phyloP scores from a whole-genome alignment of 2,888 invertebrate genomes.

The Drosophila flavopinicola region DNA sequence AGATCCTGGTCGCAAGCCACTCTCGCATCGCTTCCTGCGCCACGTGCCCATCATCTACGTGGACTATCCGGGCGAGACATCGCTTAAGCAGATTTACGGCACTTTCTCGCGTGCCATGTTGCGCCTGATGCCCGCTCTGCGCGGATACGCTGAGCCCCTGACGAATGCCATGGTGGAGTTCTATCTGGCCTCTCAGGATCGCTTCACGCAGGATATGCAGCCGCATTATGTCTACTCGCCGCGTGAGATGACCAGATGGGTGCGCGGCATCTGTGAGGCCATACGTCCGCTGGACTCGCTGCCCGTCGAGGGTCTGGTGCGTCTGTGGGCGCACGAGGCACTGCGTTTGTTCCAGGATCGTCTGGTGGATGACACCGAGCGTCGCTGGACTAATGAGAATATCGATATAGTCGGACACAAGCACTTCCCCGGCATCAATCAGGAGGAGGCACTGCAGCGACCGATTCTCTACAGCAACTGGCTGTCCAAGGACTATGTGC shows the following conservation, averaged over 20 bases:
- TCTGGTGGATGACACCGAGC: constrained; percentile 96
- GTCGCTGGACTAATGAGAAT: constrained; percentile 99
- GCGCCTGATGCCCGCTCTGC: constrained; percentile 94
- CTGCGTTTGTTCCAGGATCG: constrained; percentile 98
- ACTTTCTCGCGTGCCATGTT: constrained; percentile 99
- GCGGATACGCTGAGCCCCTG: constrained; percentile 97
- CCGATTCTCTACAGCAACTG: constrained; percentile 99
- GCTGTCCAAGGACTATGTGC: constrained; percentile 98
- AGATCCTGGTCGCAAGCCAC: constrained; percentile 98
- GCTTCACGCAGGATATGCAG: constrained; percentile 99
- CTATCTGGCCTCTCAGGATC: constrained; percentile 97
- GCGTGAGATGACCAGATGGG: constrained; percentile 99
- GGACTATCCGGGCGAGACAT: constrained; percentile 99
- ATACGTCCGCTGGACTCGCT: constrained; percentile 97
- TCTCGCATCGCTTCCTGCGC: constrained; percentile 93
- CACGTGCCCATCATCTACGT: constrained; percentile 99
- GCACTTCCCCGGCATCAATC: constrained; percentile 96
- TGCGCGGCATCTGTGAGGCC: constrained; percentile 99
- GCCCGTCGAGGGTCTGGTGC: constrained; percentile 96
- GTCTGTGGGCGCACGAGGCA: constrained; percentile 99
- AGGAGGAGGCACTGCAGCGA: constrained; percentile 93
- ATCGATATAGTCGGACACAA: constrained; percentile 96
- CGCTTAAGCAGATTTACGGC: constrained; percentile 98
- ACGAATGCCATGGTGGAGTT: constrained; percentile 99
- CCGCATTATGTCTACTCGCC: constrained; percentile 99